phyloP scores from a whole-genome alignment of 2,888 invertebrate genomes.

The Nomada ruficornis region DNA sequence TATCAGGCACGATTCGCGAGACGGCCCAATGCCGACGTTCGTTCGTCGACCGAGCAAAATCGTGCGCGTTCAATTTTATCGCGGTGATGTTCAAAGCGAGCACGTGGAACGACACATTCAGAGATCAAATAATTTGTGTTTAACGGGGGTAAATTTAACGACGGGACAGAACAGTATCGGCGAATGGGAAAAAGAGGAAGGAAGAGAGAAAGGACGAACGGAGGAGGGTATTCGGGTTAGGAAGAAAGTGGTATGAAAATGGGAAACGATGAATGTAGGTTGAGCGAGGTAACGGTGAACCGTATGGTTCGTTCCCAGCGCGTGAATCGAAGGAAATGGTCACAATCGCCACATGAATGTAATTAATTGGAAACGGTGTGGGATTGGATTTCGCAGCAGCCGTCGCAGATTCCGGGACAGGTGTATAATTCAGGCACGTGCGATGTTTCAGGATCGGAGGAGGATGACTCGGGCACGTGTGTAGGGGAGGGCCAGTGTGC shows the following conservation, averaged over 20 bases:
- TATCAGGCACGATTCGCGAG: slow-evolving; percentile 12
- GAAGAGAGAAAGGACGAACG: not conserved
- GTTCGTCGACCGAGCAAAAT: slow-evolving; percentile 22
- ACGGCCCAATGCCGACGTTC: slow-evolving; percentile 54
- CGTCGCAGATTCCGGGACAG: slow-evolving; percentile 45
- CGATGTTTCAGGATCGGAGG: slow-evolving; percentile 56
- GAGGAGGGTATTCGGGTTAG: not conserved
- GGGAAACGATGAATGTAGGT: not conserved
- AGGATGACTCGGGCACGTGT: slow-evolving; percentile 57
- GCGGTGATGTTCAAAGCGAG: slow-evolving; percentile 21
- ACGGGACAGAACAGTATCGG: not conserved
- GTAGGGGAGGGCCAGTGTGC: slow-evolving; percentile 37
- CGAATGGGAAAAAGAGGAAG: not conserved
- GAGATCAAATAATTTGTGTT: slow-evolving; percentile 1
- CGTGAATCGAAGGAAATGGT: slow-evolving; percentile 54
- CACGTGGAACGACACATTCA: slow-evolving; percentile 13
- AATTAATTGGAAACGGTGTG: slow-evolving; percentile 48
- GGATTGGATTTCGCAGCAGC: slow-evolving; percentile 34
- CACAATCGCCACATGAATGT: slow-evolving; percentile 75
- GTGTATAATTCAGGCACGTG: slow-evolving; percentile 53
- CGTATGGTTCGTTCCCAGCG: slow-evolving; percentile 31
- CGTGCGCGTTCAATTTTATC: slow-evolving; percentile 6
- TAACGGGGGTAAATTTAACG: slow-evolving; percentile 1
- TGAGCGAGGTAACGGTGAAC: slow-evolving; percentile 2
- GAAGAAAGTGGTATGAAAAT: not conserved